Evolutionary conservation across 2,113 vertebrate genomes (phyloP), one percentile per base, ranked within the genome.

Genomic region (Brachirus orientalis): DNA sequence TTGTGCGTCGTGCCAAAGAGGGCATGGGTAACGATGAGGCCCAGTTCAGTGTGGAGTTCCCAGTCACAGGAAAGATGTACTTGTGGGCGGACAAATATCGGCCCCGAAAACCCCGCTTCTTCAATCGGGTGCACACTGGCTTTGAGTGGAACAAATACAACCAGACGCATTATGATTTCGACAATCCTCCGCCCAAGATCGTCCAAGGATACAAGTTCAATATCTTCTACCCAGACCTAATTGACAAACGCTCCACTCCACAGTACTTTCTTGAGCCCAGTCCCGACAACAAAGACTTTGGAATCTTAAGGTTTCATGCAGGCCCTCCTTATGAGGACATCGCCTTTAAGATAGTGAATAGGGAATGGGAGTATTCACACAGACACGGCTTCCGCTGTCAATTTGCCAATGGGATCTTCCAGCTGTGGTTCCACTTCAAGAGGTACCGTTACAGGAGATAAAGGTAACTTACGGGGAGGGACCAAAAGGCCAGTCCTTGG

Each of bases 71-170:
- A 70, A 97, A 96, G 79, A 97, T 98, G 86, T 99, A 99, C 77
- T 92, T 99, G 43, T 99, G 98, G 97, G 97, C 97, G 0, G 97
- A 99, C 93, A 99, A 99, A 83, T 99, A 99, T 90, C 94, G 98
- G 12, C 98, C 98, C 0, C 95, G 97, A 76, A 99, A 99, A 65
- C 97, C 97, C 0, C 96, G 97, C 54, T 99, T 99, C 93, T 99
- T 98, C 92, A 99, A 99, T 90, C 94, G 97, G 0, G 98, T 99
- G 55, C 98, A 99, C 92, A 99, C 97, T 0, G 98, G 98, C 77
- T 99, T 99, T 0, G 97, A 99, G 90, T 98, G 98, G 98, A 99
- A 99, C 94, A 99, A 99, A 76, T 99, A 99, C 91, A 99, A 99
- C 90, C 97, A 98, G 92, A 98, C 98, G 0, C 98, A 99, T 90